Conservation (phyloP, 1,140 invertebrate species). For the Sarcophaga bullata region DNA sequence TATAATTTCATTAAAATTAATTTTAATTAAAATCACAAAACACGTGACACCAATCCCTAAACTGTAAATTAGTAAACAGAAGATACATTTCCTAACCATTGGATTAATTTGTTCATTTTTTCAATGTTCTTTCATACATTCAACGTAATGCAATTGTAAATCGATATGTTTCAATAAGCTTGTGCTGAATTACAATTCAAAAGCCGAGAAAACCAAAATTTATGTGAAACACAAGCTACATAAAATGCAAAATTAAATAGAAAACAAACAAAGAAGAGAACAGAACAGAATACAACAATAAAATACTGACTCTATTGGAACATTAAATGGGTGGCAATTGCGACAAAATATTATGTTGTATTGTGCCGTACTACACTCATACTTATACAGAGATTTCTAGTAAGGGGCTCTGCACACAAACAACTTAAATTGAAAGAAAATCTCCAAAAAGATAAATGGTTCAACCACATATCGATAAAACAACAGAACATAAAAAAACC, state of each 20-base stretch:
- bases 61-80: background rate
- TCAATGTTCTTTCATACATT: background rate
- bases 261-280: background rate
- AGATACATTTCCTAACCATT: too few relatives aligned
- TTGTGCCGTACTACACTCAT: background rate
- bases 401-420: background rate
- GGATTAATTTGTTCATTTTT: too few relatives aligned
- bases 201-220: conserved; percentile 8
- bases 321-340: background rate
- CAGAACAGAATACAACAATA: background rate
- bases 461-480: background rate
- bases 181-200: background rate
- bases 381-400: too few relatives aligned
- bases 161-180: conserved; percentile 24
- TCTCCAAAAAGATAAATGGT: conserved; percentile 3
- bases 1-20: background rate
- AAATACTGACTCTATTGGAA: background rate
- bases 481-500: background rate
- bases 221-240: conserved; percentile 15
- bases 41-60: background rate
- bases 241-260: background rate
- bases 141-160: conserved; percentile 7
- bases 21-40: conserved; percentile 5
- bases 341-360: background rate
- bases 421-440: conserved; percentile 25